phyloP scores from a whole-genome alignment of 2,888 invertebrate genomes.

The Branchellion lobata region DNA sequence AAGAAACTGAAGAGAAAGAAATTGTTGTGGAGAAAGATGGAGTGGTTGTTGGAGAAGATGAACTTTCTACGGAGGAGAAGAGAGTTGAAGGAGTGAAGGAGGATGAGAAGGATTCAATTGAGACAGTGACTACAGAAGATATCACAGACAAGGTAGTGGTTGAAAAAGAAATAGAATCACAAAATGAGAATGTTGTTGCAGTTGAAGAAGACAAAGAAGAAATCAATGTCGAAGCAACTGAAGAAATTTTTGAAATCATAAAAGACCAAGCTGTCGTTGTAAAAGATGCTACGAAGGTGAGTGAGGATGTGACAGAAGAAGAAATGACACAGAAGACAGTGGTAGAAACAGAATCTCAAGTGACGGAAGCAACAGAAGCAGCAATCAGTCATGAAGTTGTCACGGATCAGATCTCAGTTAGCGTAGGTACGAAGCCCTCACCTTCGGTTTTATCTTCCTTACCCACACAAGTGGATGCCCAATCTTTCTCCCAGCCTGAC shows the following conservation, averaged over 20 bases:
- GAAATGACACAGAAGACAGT: not conserved
- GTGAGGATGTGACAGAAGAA: not conserved
- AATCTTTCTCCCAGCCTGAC: too few relatives aligned
- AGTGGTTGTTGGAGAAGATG: not conserved
- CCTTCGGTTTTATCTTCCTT: too few relatives aligned
- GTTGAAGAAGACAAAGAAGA: not conserved
- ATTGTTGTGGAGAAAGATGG: too few relatives aligned
- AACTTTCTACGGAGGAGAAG: not conserved
- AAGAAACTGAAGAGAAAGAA: too few relatives aligned
- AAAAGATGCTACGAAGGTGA: too few relatives aligned
- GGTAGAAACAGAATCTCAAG: not conserved
- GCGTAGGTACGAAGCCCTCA: too few relatives aligned
- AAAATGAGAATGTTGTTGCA: not conserved
- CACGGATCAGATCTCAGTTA: too few relatives aligned
- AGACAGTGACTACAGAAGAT: not conserved
- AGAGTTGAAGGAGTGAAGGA: not conserved
- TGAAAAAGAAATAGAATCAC: not conserved
- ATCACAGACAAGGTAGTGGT: not conserved
- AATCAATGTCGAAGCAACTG: not conserved
- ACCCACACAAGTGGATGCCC: too few relatives aligned
- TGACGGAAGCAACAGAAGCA: not conserved
- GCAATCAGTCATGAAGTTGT: not conserved
- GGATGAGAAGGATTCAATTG: too few relatives aligned
- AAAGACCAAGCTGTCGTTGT: not conserved
- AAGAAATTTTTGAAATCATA: not conserved